These are phyloP conservation scores for Ctenopoma kingsleyae DNA, from an alignment of 2,797 vertebrate genomes.

Conservation along the genomic window DNA sequence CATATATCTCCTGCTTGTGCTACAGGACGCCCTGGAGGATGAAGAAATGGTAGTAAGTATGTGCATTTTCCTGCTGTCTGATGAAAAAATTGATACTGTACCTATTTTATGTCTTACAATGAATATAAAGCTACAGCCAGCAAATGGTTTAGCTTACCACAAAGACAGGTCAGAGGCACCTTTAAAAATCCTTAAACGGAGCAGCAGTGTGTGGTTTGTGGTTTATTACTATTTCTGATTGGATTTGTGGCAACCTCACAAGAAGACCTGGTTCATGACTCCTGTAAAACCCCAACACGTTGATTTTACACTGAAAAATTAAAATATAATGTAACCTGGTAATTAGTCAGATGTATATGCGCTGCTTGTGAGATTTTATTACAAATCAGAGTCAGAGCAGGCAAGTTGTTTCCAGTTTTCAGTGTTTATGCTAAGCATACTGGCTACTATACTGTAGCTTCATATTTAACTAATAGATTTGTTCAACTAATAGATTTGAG, in stretches of 20 bases:
- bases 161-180: not conserved
- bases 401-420: constrained; percentile 1
- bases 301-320: not conserved
- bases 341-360: not conserved
- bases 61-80: not conserved
- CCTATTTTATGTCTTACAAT: not conserved
- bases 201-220: not conserved
- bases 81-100: not conserved
- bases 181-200: not conserved
- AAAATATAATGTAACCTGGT: not conserved
- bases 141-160: not conserved
- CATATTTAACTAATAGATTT: not conserved
- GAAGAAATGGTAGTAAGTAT: not conserved
- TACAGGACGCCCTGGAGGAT: constrained; percentile 18
- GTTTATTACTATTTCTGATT: not conserved
- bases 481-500: not conserved
- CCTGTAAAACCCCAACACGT: not conserved
- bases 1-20: constrained; percentile 40
- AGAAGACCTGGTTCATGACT: not conserved
- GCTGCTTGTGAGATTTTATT: constrained; percentile 4
- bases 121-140: not conserved
- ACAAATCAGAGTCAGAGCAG: not conserved
- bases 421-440: constrained; percentile 9
- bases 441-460: not conserved
- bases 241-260: not conserved